Evolutionary conservation across 2,797 vertebrate species (phyloP).

Genomic region (Stomatorhinus walkeri): DNA sequence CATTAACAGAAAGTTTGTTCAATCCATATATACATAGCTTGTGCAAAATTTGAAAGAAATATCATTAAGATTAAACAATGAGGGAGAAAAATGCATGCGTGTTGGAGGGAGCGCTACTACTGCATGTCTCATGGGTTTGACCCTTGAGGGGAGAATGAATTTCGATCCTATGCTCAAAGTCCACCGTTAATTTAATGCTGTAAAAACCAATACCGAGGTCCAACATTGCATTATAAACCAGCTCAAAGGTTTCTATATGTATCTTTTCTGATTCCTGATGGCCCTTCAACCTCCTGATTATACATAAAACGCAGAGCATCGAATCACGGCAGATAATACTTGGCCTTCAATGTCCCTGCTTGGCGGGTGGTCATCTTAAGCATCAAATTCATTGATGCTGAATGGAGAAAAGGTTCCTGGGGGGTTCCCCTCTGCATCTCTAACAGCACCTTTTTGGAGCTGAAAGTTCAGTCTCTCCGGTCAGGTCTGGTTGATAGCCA

Average conservation of each 20-base stretch:
- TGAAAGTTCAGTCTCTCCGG: not conserved
- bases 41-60: not conserved
- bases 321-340: not conserved
- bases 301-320: not conserved
- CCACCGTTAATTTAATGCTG: not conserved
- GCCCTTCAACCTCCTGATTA: not conserved
- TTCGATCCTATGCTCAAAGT: not conserved
- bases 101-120: too few relatives aligned
- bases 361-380: not conserved
- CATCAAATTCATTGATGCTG: not conserved
- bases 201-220: not conserved
- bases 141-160: not conserved
- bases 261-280: not conserved
- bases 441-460: not conserved
- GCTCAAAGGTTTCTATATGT: not conserved
- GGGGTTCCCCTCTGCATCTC: not conserved
- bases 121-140: not conserved
- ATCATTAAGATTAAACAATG: conserved; percentile 1
- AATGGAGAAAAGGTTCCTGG: not conserved
- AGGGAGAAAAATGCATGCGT: not conserved
- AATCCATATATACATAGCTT: not conserved
- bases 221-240: not conserved
- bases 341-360: not conserved
- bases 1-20: not conserved
- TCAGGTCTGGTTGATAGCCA: not conserved